These are phyloP conservation scores for Coracopsis vasa DNA, from an alignment of 2,113 vertebrate species.

Conservation along the genomic window DNA sequence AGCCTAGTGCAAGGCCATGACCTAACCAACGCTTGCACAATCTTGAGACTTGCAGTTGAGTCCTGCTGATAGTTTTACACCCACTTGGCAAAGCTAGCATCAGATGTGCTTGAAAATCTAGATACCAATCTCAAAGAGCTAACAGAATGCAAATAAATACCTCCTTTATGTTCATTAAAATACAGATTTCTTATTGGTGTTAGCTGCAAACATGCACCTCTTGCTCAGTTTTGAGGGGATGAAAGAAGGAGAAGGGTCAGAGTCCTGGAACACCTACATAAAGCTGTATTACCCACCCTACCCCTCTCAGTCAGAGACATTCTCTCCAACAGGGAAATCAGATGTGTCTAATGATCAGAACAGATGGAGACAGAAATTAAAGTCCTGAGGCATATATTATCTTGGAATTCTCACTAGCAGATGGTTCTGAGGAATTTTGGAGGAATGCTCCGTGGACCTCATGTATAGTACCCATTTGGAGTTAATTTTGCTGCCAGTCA, in stretches of 20 bases:
- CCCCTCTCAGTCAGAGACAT: neutral
- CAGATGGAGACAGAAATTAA: conserved; percentile 45
- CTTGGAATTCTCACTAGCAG: conserved; percentile 18
- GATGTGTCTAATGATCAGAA: conserved; percentile 51
- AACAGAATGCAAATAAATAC: neutral
- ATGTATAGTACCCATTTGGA: neutral
- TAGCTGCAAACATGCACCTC: neutral
- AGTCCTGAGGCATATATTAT: conserved; percentile 25
- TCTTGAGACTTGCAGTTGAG: neutral
- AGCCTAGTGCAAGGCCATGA: neutral
- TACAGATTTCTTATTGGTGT: neutral
- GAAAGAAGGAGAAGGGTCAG: neutral
- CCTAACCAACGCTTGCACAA: neutral
- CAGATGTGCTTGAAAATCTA: neutral
- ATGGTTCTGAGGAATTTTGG: neutral
- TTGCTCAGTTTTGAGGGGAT: neutral
- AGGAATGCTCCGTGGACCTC: neutral
- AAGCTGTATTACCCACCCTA: neutral
- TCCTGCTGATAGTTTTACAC: neutral
- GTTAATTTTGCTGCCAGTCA: neutral
- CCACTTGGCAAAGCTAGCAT: neutral
- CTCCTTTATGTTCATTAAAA: neutral
- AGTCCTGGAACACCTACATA: neutral
- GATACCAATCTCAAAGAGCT: neutral
- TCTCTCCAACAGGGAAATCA: neutral